These are phyloP conservation scores for Operophtera brumata DNA, from an alignment of 2,888 invertebrate genomes.

Conservation along the genomic window DNA sequence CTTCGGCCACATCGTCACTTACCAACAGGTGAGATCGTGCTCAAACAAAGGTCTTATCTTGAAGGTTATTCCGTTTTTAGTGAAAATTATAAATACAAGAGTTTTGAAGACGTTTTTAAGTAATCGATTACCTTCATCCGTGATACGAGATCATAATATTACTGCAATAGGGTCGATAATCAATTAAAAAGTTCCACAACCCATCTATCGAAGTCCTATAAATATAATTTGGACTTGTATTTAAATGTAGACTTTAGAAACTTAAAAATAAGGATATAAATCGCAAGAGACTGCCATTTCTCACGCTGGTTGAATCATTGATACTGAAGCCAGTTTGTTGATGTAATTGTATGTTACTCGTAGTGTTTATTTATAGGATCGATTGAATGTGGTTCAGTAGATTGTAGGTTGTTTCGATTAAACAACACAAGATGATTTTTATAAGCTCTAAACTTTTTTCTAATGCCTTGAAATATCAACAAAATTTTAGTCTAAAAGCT, in stretches of 20 bases:
- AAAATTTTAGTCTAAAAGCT: no score
- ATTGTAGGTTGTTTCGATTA: neutral
- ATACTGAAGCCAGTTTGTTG: slow-evolving; percentile 7
- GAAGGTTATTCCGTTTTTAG: no score
- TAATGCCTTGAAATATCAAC: no score
- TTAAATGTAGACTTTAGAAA: neutral
- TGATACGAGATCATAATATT: neutral
- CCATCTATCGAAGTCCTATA: neutral
- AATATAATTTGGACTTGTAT: neutral
- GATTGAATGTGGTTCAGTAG: slow-evolving; percentile 12
- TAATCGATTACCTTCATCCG: neutral
- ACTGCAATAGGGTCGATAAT: neutral
- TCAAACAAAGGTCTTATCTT: no score
- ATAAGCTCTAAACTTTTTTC: no score
- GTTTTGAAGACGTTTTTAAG: neutral
- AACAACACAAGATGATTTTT: no score
- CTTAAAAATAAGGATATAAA: neutral
- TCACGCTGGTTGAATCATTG: slow-evolving; percentile 18
- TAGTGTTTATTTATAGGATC: slow-evolving; percentile 13
- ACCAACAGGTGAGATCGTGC: no score
- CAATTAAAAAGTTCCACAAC: neutral
- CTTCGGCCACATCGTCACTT: no score
- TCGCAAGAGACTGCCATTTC: slow-evolving; percentile 7
- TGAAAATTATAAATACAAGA: no score
- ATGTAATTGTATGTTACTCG: slow-evolving; percentile 3